These are phyloP conservation scores for Galendromus occidentalis DNA, from an alignment of 1,140 invertebrate genomes.

Conservation along the genomic window DNA sequence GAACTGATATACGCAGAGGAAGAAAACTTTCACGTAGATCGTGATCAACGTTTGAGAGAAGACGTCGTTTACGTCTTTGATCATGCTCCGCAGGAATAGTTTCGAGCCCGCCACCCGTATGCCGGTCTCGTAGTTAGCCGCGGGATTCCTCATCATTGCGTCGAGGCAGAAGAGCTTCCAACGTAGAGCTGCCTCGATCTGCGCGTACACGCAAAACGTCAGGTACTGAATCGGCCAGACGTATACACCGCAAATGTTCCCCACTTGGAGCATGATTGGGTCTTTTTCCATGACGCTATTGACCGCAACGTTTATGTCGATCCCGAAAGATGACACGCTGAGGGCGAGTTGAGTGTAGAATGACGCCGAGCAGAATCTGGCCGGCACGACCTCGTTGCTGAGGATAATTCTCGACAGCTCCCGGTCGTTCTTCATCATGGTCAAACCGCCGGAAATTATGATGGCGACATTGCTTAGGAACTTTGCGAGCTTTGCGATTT, in stretches of 20 bases:
- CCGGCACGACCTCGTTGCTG: background rate
- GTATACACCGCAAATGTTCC: background rate
- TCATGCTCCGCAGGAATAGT: background rate
- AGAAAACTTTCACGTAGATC: background rate
- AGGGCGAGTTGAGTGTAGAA: background rate
- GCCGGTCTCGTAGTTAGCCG: background rate
- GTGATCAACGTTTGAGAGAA: background rate
- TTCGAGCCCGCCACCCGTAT: background rate
- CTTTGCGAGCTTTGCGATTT: background rate
- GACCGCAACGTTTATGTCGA: background rate
- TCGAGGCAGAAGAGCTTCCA: background rate
- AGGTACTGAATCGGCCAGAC: slow-evolving; percentile 7
- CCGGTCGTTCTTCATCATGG: background rate
- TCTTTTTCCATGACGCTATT: background rate
- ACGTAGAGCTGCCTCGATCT: background rate
- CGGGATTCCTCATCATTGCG: background rate
- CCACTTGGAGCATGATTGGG: background rate
- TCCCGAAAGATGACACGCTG: background rate
- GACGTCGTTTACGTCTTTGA: background rate
- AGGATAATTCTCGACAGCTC: background rate
- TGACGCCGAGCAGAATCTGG: background rate
- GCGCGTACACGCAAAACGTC: slow-evolving; percentile 2
- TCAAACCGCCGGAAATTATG: background rate
- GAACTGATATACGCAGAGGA: background rate
- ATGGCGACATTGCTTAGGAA: background rate